Evolutionary conservation across 2,113 vertebrate species (phyloP).

Genomic region (Sinocyclocheilus maitianheensis): DNA sequence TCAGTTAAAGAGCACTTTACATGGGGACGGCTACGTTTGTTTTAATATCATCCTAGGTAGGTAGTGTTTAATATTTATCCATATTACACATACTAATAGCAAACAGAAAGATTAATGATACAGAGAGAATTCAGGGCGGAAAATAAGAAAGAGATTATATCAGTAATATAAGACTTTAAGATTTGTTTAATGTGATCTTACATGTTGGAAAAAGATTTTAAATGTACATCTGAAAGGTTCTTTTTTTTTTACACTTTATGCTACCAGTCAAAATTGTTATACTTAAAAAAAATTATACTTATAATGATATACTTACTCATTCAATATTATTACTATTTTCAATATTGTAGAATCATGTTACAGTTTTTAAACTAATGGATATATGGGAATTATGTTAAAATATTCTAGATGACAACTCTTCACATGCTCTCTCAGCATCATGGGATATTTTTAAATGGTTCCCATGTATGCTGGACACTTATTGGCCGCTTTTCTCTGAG

Average conservation of each 20-base stretch:
- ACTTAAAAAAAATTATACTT: background rate
- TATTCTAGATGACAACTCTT: too few relatives aligned
- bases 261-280: background rate
- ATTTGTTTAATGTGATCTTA: background rate
- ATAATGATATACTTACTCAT: background rate
- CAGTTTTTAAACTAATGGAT: background rate
- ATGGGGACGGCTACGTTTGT: background rate
- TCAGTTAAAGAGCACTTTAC: constrained; percentile 50
- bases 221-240: background rate
- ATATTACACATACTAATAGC: background rate
- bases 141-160: background rate
- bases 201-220: background rate
- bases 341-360: background rate
- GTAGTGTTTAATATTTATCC: constrained; percentile 34
- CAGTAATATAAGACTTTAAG: background rate
- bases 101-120: background rate
- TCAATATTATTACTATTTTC: background rate
- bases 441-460: background rate
- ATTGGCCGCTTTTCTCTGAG: too few relatives aligned
- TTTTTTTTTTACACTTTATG: background rate
- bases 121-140: background rate
- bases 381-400: too few relatives aligned
- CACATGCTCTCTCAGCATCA: background rate
- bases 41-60: constrained; percentile 38
- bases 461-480: too few relatives aligned